A percentile compares a stretch with the other conserved stretches of the same genome.
Evolutionary conservation across 2,888 invertebrate species (phyloP).

Genomic region (Bruchidius siliquastri): DNA sequence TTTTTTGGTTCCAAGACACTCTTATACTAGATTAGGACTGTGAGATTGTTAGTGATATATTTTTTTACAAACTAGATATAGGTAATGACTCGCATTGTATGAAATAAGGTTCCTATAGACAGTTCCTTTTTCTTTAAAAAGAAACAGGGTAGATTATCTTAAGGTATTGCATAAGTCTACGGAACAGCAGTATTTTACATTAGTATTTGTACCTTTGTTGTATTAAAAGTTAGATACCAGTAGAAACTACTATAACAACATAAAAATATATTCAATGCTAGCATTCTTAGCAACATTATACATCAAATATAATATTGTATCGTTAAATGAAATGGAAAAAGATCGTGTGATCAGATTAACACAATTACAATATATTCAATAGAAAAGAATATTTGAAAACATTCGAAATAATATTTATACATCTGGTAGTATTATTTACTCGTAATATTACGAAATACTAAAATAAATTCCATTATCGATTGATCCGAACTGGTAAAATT

Average conservation of each 20-base stretch:
- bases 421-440: no score
- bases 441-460: no score
- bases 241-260: background rate
- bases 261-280: no score
- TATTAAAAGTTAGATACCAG: background rate
- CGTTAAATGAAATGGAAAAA: no score
- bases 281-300: no score
- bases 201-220: background rate
- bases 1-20: background rate
- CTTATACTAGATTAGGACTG: background rate
- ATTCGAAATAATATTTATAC: no score
- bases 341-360: no score
- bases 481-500: no score
- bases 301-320: no score
- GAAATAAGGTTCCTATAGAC: background rate
- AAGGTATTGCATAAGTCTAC: background rate
- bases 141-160: background rate
- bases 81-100: background rate
- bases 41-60: background rate
- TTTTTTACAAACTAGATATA: background rate
- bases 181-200: background rate
- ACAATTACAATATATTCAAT: no score
- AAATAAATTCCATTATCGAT: no score
- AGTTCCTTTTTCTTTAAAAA: background rate
- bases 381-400: no score